Base-by-base conservation (phyloP, 2,113 vertebrate species). In the Xenus cinereus region DNA sequence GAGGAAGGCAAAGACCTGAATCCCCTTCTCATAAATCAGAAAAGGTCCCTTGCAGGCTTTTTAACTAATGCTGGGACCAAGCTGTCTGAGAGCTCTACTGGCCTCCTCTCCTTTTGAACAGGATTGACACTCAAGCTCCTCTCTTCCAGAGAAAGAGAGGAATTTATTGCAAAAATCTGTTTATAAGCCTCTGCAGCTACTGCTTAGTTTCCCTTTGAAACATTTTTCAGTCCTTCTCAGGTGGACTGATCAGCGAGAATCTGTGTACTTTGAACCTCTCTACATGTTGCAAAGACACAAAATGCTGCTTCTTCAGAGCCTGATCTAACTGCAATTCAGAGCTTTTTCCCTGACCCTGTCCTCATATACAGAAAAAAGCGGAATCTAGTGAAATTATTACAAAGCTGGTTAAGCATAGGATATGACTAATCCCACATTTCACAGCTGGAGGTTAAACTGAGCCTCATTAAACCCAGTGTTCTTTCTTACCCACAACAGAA, bases 391-490 rank as follows among this genome's bases (percentile, higher is more conserved):
- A 95, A 95, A 95, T 86, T 95, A 91, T 91, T 90, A 95, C 72
- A 93, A 94, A 97, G 82, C 72, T 91, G 79, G 84, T 97, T 97
- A 96, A 94, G 72, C 84, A 83, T 30, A 88, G 84, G 91, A 97
- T 97, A 96, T 90, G 91, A 92, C 87, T 97, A 97, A 95, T 95
- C 94, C 90, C 10, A 18, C 85, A 63, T 81, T 91, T 97, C 94
- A 95, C 95, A 96, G 97, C 91, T 95, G 89, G 97, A 93, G 67
- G 89, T 97, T 97, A 97, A 97, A 97, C 79, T 83, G 89, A 97
- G 96, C 94, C 84, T 97, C 94, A 97, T 97, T 97, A 97, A 90
- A 96, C 71, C 68, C 72, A 90, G 10, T 88, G 89, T 84, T 96
- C 89, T 75, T 94, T 83, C 93, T 86, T 68, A 91, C 72, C 85